Evolutionary conservation across 1,140 invertebrate species (phyloP).

Genomic region (Drosophila kepulauana): DNA sequence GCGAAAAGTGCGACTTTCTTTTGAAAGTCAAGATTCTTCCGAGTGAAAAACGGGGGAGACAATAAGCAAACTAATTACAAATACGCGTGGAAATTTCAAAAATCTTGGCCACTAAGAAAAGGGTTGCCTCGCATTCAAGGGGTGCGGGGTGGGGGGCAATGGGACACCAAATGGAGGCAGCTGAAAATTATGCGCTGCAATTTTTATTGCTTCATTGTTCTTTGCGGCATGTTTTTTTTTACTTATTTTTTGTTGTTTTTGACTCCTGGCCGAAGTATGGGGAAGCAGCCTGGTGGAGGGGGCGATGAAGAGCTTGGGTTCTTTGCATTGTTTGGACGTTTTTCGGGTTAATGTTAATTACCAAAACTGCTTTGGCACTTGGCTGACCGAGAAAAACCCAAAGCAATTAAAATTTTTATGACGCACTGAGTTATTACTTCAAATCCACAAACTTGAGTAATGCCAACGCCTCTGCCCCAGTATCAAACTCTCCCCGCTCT

Average conservation of each 20-base stretch:
- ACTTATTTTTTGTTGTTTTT: slow-evolving; percentile 37
- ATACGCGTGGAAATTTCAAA: slow-evolving; percentile 77
- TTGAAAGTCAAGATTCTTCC: slow-evolving; percentile 8
- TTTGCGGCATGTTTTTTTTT: slow-evolving; percentile 62
- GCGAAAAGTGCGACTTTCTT: background rate
- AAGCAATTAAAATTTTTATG: slow-evolving; percentile 84
- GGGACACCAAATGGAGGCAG: slow-evolving; percentile 31
- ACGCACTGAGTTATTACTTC: slow-evolving; percentile 83
- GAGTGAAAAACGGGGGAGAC: slow-evolving; percentile 41
- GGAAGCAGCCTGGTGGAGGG: background rate
- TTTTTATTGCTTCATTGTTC: slow-evolving; percentile 83
- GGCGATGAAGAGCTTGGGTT: slow-evolving; percentile 32
- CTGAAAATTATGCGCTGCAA: slow-evolving; percentile 81
- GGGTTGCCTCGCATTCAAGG: slow-evolving; percentile 48
- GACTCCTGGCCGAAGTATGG: slow-evolving; percentile 11
- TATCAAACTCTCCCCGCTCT: background rate
- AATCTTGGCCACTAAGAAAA: slow-evolving; percentile 49
- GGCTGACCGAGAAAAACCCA: slow-evolving; percentile 60
- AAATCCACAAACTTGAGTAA: slow-evolving; percentile 83
- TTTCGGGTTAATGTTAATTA: slow-evolving; percentile 81
- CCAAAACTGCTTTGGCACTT: slow-evolving; percentile 81
- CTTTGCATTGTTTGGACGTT: slow-evolving; percentile 80
- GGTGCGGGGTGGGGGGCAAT: background rate
- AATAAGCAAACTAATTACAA: slow-evolving; percentile 81
- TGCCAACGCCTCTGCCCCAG: slow-evolving; percentile 52